phyloP scores from a whole-genome alignment of 2,888 invertebrate genomes.

The Aethes cnicana region DNA sequence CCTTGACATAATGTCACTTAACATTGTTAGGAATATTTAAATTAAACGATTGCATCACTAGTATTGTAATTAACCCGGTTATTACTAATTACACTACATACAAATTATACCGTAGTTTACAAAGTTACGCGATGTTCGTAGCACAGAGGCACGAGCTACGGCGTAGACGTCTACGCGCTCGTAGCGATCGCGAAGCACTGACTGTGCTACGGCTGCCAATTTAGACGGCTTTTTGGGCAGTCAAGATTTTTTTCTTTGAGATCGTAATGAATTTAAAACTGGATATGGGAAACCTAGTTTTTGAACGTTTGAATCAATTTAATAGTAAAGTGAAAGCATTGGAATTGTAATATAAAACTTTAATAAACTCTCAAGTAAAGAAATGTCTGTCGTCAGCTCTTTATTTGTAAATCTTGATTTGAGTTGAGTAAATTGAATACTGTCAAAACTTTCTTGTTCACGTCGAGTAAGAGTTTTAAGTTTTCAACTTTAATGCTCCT shows the following conservation, averaged over 20 bases:
- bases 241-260: conserved; percentile 50
- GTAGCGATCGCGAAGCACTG: conserved; percentile 66
- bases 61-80: conserved; percentile 3
- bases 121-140: conserved; percentile 40
- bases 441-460: too few relatives aligned
- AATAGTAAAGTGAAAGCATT: too few relatives aligned
- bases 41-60: conserved; percentile 28
- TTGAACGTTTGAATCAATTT: too few relatives aligned
- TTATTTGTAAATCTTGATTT: too few relatives aligned
- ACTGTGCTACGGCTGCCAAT: conserved; percentile 44
- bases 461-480: too few relatives aligned
- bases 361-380: too few relatives aligned
- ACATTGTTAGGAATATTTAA: conserved; percentile 45
- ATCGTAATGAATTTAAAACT: conserved; percentile 49
- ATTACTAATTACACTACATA: neutral
- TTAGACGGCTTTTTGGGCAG: conserved; percentile 50
- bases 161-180: conserved; percentile 64
- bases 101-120: too few relatives aligned
- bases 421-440: too few relatives aligned
- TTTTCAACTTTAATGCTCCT: too few relatives aligned
- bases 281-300: too few relatives aligned
- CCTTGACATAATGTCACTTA: conserved; percentile 50
- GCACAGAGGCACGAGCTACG: conserved; percentile 49
- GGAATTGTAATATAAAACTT: too few relatives aligned
- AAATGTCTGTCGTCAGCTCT: too few relatives aligned